These are phyloP conservation scores for Falcunculus frontatus DNA, from an alignment of 2,113 vertebrate genomes.

Conservation along the genomic window DNA sequence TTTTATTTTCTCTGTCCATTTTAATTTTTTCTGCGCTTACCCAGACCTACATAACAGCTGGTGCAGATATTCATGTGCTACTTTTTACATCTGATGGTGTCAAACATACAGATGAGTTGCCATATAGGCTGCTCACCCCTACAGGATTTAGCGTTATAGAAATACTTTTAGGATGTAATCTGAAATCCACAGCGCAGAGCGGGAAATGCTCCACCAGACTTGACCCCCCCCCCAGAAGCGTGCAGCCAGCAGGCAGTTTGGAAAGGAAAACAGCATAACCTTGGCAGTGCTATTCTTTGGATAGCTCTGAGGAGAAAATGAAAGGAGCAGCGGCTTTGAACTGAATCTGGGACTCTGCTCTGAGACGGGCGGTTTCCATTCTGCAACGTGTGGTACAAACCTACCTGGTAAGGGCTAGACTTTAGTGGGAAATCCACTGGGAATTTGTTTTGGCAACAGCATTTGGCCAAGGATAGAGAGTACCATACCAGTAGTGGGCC, in stretches of 20 bases:
- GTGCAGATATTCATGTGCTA: neutral
- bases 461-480: neutral
- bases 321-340: neutral
- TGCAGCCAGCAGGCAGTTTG: neutral
- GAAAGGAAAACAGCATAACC: neutral
- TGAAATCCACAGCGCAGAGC: neutral
- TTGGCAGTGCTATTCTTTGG: neutral
- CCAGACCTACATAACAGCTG: neutral
- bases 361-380: neutral
- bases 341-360: neutral
- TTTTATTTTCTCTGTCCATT: neutral
- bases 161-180: neutral
- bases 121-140: neutral
- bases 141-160: neutral
- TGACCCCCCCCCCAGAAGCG: neutral
- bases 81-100: neutral
- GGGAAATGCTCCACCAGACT: neutral
- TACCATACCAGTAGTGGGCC: neutral
- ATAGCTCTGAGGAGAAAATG: neutral
- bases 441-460: neutral
- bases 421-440: neutral
- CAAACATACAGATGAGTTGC: neutral
- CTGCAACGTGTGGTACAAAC: neutral
- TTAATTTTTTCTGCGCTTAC: neutral
- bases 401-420: neutral